Evolutionary conservation across 2,113 vertebrate genomes (phyloP).

Genomic region (Capricornis sumatraensis): DNA sequence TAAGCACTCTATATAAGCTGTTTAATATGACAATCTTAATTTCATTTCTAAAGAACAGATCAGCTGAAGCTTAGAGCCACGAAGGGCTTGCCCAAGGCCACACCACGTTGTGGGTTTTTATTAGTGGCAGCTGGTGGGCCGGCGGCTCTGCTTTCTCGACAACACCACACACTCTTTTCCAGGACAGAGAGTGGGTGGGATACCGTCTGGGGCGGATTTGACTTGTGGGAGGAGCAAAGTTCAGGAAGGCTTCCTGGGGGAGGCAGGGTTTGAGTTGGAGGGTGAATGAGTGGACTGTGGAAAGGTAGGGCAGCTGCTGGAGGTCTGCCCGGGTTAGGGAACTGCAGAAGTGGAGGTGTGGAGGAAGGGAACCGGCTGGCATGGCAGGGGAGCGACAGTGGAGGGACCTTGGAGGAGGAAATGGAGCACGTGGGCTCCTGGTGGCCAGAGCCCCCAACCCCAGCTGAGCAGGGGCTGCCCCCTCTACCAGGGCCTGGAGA

Average conservation of each 20-base stretch:
- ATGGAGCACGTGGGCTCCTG: neutral
- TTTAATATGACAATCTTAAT: neutral
- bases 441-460: neutral
- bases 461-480: neutral
- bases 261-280: neutral
- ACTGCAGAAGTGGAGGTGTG: neutral
- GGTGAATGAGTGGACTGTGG: neutral
- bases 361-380: neutral
- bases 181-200: neutral
- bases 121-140: neutral
- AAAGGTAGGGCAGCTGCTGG: neutral
- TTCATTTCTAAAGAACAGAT: neutral
- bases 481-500: slow-evolving; percentile 59
- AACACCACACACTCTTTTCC: neutral
- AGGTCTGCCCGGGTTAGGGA: neutral
- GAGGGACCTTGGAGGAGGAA: neutral
- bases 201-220: neutral
- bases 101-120: neutral
- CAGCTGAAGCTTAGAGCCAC: neutral
- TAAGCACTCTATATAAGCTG: neutral
- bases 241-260: slow-evolving; percentile 11
- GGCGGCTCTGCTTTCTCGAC: neutral
- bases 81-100: neutral
- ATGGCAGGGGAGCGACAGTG: neutral
- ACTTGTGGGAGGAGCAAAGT: neutral